These are phyloP conservation scores for Spilogale gracilis DNA, from an alignment of 2,113 vertebrate genomes.

Conservation along the genomic window DNA sequence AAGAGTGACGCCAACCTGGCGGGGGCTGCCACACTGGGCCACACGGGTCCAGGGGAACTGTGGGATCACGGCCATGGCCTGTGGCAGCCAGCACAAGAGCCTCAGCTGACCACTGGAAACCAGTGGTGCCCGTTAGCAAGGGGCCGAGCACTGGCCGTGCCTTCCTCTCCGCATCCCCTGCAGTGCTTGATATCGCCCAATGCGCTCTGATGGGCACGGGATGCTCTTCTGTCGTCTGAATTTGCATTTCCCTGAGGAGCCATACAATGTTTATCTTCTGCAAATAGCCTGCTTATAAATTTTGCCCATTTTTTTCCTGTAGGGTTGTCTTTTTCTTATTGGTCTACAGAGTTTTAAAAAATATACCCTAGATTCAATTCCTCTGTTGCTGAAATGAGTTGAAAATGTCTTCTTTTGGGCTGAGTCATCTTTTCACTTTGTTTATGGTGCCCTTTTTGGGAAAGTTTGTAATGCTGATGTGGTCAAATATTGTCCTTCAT, in stretches of 20 bases:
- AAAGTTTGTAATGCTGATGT: neutral
- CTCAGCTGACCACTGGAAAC: neutral
- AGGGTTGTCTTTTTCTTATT: neutral
- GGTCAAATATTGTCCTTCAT: neutral
- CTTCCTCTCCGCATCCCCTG: rapidly evolving
- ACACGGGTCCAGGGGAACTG: neutral
- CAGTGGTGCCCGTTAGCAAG: rapidly evolving
- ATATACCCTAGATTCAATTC: neutral
- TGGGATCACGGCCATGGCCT: neutral
- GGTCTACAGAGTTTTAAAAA: neutral
- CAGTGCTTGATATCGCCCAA: neutral
- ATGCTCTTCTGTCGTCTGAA: neutral
- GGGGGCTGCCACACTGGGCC: neutral
- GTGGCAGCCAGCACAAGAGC: neutral
- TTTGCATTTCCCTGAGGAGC: neutral
- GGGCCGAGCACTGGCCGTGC: rapidly evolving
- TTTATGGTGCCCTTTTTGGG: neutral
- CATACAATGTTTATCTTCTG: neutral
- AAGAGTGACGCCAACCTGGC: neutral
- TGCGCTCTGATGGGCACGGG: neutral
- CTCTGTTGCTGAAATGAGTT: neutral
- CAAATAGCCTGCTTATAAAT: neutral
- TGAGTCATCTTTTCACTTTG: neutral
- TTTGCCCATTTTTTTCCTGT: neutral
- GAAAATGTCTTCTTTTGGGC: neutral